These are phyloP conservation scores for Tricholaema leucomelas DNA, from an alignment of 2,113 vertebrate genomes.

Conservation along the genomic window DNA sequence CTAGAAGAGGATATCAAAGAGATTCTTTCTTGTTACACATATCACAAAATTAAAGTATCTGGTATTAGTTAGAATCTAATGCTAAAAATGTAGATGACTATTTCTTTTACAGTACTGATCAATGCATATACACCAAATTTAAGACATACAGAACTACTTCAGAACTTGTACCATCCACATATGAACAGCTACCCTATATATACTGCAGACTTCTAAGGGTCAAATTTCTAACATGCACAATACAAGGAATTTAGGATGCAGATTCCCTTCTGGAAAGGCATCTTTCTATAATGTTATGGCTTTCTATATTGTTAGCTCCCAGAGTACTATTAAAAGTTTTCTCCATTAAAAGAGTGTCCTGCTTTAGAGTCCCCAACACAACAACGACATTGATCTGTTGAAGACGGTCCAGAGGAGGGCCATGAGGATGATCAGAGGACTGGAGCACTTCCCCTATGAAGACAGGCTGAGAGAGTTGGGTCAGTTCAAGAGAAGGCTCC, in stretches of 20 bases:
- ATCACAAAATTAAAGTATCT: not conserved
- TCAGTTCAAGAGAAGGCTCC: too few species aligned
- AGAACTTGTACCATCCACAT: not conserved
- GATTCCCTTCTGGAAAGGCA: not conserved
- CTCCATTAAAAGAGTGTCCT: not conserved
- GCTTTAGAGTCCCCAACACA: too few species aligned
- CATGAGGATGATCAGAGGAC: too few species aligned
- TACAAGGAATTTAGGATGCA: not conserved
- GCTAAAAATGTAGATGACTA: not conserved
- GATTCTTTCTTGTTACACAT: not conserved
- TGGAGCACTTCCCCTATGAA: too few species aligned
- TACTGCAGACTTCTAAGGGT: not conserved
- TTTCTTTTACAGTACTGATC: not conserved
- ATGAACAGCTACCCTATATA: not conserved
- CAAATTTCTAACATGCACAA: not conserved
- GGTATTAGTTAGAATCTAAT: not conserved
- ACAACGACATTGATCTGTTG: too few species aligned
- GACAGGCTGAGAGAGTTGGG: too few species aligned
- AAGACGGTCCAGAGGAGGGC: too few species aligned
- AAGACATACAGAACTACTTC: not conserved
- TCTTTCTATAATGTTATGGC: not conserved
- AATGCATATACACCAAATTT: not conserved
- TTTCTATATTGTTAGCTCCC: not conserved
- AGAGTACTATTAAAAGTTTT: not conserved
- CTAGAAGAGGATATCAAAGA: conserved; percentile 57